Evolutionary conservation across 2,888 invertebrate genomes (phyloP), one percentile per base, ranked within the genome.

Genomic region (Drosophila meridionalis): DNA sequence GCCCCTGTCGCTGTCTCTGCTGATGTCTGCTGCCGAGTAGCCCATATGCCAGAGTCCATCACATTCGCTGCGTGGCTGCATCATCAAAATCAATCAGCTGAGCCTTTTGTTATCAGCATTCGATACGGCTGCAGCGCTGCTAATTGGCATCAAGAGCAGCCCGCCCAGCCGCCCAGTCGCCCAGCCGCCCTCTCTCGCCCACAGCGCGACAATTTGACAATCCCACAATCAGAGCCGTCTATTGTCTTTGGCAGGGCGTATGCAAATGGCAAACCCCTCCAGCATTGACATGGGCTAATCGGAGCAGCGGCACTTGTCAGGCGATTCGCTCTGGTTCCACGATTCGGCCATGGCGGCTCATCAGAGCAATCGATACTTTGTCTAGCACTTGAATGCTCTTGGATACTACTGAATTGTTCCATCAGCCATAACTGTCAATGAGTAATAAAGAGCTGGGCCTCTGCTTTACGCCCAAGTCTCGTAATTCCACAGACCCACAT

Each of bases 1-100:
- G 28, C 28, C 26, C 28, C 50, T 48, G 32, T 42, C n/a, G n/a
- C 32, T 63, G 30, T 12, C 26, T 53, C 38, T 38, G 55, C 56
- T 38, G 53, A 3, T 56, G 38, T 38, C 38, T 55, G 55, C 38
- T 38, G 14, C 38, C 55, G 14, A 28, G 38, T n/a, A 14, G 75
- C 89, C 89, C 84, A 76, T 71, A 89, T 89, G 69, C 56, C 50
- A 59, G 57, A 66, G 57, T 53, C 47, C 64, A 48, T 48, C 63
- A 64, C 45, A 61, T 30, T 47, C 62, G 62, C 64, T 62, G 38
- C 63, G 20, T 52, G 61, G 74, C 36, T 57, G 76, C 77, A 68
- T 53, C 74, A 81, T 71, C 64, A 71, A 76, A 82, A 87, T 89
- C 85, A 87, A 89, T 84, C 83, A 88, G 83, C 72, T 65, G 74